A percentile compares a stretch with the other conserved stretches of the same genome.
These are phyloP conservation scores for Elachura formosa DNA, from an alignment of 2,113 vertebrate genomes.

Conservation along the genomic window DNA sequence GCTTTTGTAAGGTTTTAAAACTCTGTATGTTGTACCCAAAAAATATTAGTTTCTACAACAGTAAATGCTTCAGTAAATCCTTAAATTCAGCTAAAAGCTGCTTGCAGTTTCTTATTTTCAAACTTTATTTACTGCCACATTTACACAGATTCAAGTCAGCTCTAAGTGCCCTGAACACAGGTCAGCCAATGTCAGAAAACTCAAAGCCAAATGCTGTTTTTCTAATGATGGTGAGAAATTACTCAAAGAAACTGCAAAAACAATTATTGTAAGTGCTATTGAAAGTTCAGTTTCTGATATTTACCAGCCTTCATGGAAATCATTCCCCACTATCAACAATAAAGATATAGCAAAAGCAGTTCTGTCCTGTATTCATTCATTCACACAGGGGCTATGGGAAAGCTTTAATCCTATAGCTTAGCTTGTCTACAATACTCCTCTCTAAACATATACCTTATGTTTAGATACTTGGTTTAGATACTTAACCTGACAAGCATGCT, in stretches of 20 bases:
- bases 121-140: not conserved
- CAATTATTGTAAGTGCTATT: not conserved
- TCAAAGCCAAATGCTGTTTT: not conserved
- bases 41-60: not conserved
- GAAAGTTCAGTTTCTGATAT: not conserved
- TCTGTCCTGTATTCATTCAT: not conserved
- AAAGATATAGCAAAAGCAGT: not conserved
- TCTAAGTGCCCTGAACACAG: not conserved
- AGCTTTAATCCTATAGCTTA: not conserved
- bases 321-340: not conserved
- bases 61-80: not conserved
- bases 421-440: not conserved
- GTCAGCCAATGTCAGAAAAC: not conserved
- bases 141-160: not conserved
- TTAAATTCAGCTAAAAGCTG: not conserved
- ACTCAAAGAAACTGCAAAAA: not conserved
- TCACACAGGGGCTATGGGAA: not conserved
- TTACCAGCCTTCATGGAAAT: not conserved
- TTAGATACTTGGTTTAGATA: no score
- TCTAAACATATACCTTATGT: not conserved
- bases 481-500: not conserved
- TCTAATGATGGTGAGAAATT: not conserved
- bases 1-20: not conserved
- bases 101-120: not conserved
- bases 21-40: not conserved